These are phyloP conservation scores for Theodoxus fluviatilis DNA, from an alignment of 2,888 invertebrate genomes.

Conservation along the genomic window DNA sequence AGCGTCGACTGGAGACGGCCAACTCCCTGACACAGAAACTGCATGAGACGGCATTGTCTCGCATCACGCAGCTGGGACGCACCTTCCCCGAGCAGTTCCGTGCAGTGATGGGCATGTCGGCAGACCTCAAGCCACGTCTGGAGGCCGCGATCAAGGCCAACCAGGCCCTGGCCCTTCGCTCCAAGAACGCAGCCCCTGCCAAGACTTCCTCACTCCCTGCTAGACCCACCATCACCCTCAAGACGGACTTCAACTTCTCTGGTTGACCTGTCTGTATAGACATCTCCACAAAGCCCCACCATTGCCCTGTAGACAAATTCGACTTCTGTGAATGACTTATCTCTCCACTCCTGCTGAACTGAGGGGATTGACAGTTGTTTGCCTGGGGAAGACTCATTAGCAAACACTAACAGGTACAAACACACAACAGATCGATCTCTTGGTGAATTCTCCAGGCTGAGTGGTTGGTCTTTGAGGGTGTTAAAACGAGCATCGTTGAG, in stretches of 20 bases:
- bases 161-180: conserved; percentile 68
- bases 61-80: conserved; percentile 90
- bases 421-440: not conserved
- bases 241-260: conserved; percentile 41
- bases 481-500: too few species aligned
- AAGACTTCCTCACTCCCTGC: conserved; percentile 66
- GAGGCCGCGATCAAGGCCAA: conserved; percentile 84
- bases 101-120: conserved; percentile 83
- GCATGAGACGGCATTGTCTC: conserved; percentile 88
- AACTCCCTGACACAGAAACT: conserved; percentile 64
- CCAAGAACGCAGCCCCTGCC: conserved; percentile 33
- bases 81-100: conserved; percentile 94
- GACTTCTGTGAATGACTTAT: too few species aligned
- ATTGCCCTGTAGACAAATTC: too few species aligned
- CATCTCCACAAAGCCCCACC: conserved; percentile 26
- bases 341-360: conserved; percentile 74
- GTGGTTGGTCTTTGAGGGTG: too few species aligned
- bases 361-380: conserved; percentile 96
- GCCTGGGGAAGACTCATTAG: conserved; percentile 33
- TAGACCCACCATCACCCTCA: conserved; percentile 41
- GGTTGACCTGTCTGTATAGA: conserved; percentile 21
- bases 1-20: conserved; percentile 58
- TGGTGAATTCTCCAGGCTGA: not conserved
- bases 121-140: conserved; percentile 80
- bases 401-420: not conserved